These are phyloP conservation scores for Prochilodus magdalenae DNA, from an alignment of 2,113 vertebrate genomes.

Conservation along the genomic window DNA sequence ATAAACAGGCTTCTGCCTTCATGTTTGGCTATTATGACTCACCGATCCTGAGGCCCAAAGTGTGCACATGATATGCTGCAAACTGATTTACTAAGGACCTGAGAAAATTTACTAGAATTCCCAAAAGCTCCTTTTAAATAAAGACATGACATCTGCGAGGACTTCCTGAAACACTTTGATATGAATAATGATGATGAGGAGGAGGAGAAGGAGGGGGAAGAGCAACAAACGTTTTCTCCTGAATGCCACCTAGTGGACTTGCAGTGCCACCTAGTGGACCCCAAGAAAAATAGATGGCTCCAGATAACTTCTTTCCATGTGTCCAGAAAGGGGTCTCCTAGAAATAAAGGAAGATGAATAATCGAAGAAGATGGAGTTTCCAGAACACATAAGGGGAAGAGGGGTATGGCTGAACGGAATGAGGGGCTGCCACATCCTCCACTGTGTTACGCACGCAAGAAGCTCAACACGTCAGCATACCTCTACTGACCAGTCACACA, in stretches of 20 bases:
- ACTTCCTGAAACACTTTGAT: not conserved
- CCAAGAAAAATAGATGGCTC: not conserved
- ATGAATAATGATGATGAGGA: not conserved
- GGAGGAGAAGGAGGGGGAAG: too few species aligned
- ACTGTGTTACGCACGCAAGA: not conserved
- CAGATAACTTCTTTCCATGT: not conserved
- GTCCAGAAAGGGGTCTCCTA: not conserved
- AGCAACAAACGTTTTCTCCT: not conserved
- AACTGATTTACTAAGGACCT: not conserved
- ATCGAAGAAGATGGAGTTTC: not conserved
- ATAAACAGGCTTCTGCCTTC: not conserved
- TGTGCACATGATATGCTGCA: not conserved
- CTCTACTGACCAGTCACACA: not conserved
- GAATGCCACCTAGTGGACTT: not conserved
- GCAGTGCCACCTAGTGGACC: conserved; percentile 35
- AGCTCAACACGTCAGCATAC: not conserved
- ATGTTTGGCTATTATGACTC: not conserved
- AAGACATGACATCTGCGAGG: not conserved
- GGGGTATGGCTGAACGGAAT: not conserved
- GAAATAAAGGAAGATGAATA: not conserved
- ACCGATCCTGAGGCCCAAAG: not conserved
- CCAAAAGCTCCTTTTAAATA: not conserved
- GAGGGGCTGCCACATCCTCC: not conserved
- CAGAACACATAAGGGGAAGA: not conserved
- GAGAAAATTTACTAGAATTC: not conserved